Base-by-base conservation (phyloP, 64 coral and sea anemone species). In the Montipora sp. region DNA sequence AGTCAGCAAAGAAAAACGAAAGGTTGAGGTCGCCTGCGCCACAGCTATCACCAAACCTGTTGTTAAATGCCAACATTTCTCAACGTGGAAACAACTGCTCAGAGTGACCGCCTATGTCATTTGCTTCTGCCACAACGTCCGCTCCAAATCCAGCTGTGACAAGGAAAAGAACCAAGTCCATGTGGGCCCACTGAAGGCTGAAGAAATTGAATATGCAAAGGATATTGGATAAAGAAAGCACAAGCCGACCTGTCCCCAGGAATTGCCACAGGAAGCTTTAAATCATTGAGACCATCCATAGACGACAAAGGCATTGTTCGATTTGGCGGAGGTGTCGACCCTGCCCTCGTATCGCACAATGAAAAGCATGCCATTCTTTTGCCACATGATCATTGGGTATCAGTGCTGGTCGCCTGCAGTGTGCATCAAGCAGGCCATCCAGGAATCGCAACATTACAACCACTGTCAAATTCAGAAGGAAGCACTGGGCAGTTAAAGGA, bases 131-230 rank as follows among this genome's bases (percentile, higher is more conserved):
- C 72, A 68, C 19, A 21, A 57, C 61, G 76, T 76, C 58, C 12
- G 65, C 80, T 61, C 47, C 75, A n/a, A 77, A 79, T 5, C 70
- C 77, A 16, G 73, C 36, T 63, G 49, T 7, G 82, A 58, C 59
- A 83, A 83, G 70, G 12, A 48, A 44, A 51, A 90, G 0, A 73
- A 90, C 1, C 78, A 89, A 94, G 84, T 16, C n/a, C 75, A 77
- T 43, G 55, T 76, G 36, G 89, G 94, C 47, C 83, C 94, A 44
- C 46, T 92, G 16, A 84, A 57, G 3, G 63, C 94, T n/a, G 59
- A 95, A 83, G 94, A 95, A 24, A 7, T 95, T 16, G 53, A 51
- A 36, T 59, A 78, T 46, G 91, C 91, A 24, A 88, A 96, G 79
- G 21, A 71, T 94, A 88, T 80, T 96, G 88, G 92, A 21, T 88